Evolutionary conservation across 2,113 vertebrate genomes (phyloP), one percentile per base, ranked within the genome.

Genomic region (Seriola rivoliana): DNA sequence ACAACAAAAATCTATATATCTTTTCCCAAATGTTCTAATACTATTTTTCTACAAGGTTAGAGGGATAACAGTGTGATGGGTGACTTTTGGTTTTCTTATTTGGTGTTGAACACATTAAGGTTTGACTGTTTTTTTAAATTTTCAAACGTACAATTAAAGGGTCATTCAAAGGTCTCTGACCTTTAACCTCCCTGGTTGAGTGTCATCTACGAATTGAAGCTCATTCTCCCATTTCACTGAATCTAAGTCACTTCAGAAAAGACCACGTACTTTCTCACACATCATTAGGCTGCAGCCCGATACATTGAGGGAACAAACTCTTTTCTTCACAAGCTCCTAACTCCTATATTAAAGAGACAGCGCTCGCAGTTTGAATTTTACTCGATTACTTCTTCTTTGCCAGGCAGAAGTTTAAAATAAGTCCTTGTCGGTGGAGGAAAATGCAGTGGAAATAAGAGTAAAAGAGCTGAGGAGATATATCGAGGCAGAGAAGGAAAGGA

Each of bases 391-490:
- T 88, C n/a, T 72, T 34, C 55, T 85, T 70, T 36, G 29, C 69
- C 59, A 55, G 60, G 62, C 0, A 44, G 55, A 59, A 50, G 73
- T 73, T 59, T 71, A 16, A 34, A 36, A 46, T 71, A 66, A 77
- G 63, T 54, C 46, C 32, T 50, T 74, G 70, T 71, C 75, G 38
- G 73, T 21, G 46, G 16, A 63, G 29, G 6, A 50, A 85, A 82
- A 78, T 3, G 60, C 21, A 34, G 55, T 12, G 42, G 62, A 77
- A 87, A 85, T 48, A 12, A 0, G 5, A 69, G 71, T 52, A 3
- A 63, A 79, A 72, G 67, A 86, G 76, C 76, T 63, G 71, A 76
- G 46, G 80, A 78, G 76, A 80, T 36, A 34, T 64, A 82, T 21
- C 0, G 52, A 85, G 70, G 66, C 13, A 52, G 48, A 21, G 29